Evolutionary conservation across 2,888 invertebrate genomes (phyloP).

Genomic region (Phorcus lineatus): DNA sequence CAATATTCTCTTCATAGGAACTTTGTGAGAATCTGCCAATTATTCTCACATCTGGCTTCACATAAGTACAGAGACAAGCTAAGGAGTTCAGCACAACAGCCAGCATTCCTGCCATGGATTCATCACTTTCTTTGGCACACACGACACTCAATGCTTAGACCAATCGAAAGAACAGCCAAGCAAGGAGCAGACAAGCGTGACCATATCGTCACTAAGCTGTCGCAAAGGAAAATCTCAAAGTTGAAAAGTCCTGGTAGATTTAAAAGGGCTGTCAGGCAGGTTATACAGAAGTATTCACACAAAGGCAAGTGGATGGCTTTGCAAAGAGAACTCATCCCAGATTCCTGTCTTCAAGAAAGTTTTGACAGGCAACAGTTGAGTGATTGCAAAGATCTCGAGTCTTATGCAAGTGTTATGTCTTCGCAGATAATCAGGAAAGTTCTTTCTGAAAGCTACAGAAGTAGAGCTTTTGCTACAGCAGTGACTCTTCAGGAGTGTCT

Average conservation of each 20-base stretch:
- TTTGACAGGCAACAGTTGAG: not conserved
- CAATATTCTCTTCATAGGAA: not conserved
- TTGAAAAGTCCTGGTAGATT: no score
- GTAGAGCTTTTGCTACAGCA: no score
- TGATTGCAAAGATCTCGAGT: not conserved
- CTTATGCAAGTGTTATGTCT: not conserved
- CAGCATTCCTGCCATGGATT: not conserved
- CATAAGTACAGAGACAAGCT: not conserved
- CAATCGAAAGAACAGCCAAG: not conserved
- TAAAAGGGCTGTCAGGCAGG: no score
- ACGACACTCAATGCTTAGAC: not conserved
- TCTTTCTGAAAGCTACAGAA: not conserved
- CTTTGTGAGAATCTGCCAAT: not conserved
- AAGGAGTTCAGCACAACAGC: not conserved
- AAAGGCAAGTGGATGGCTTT: not conserved
- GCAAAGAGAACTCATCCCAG: not conserved
- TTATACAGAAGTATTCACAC: no score
- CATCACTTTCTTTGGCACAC: not conserved
- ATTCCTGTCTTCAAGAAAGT: no score
- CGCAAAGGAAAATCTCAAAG: no score
- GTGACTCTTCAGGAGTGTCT: no score
- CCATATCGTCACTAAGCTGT: no score
- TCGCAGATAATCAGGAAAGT: not conserved
- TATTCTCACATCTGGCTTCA: not conserved
- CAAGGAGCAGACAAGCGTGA: not conserved